Evolutionary conservation across 2,888 invertebrate species (phyloP), one percentile per base, ranked within the genome.

Genomic region (Agonopterix alstromeriana): DNA sequence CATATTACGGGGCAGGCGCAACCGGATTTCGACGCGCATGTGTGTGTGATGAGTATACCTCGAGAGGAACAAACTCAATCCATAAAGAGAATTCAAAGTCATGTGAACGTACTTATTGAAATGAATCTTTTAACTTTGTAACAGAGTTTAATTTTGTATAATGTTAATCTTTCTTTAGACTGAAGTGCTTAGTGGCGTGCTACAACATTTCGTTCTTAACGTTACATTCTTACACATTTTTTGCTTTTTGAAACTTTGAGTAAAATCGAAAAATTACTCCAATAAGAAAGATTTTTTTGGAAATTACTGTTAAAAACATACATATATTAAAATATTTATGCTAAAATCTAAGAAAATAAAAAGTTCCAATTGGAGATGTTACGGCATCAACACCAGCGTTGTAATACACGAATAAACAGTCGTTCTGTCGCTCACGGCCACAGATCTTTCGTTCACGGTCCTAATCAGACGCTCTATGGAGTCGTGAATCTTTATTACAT

Each of bases 401-500:
- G 68, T 66, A 62, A 53, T 60, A 72, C 70, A 70, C 54, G 55
- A 64, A 67, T 68, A 60, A 71, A 69, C 60, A 67, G 49, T 57
- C 56, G 57, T 63, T 61, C 48, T 55, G 57, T 57, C 45, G 55
- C 59, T 56, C 59, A 51, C 53, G 56, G 50, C 70, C 67, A 77
- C 78, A 81, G 71, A 82, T 83, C 82, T 82, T 73, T 84, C 83
- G 73, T 65, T 73, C 58, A 65, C 56, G 55, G 62, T 58, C 66
- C 74, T 80, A 79, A 82, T 81, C 77, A 81, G 76, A 57, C 65
- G 60, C 60, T 60, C 57, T 63, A 66, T 62, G 66, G 67, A 65
- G 61, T 67, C 76, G 71, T 73, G 76, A 73, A 78, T 78, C 65
- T 75, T 78, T 79, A 82, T 80, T 72, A 72, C 69, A 67, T 72